Percentiles rank a stretch among this genome's conserved stretches.
Conservation (phyloP, 2,797 vertebrate species). For the Paratrypauchen microcephalus region DNA sequence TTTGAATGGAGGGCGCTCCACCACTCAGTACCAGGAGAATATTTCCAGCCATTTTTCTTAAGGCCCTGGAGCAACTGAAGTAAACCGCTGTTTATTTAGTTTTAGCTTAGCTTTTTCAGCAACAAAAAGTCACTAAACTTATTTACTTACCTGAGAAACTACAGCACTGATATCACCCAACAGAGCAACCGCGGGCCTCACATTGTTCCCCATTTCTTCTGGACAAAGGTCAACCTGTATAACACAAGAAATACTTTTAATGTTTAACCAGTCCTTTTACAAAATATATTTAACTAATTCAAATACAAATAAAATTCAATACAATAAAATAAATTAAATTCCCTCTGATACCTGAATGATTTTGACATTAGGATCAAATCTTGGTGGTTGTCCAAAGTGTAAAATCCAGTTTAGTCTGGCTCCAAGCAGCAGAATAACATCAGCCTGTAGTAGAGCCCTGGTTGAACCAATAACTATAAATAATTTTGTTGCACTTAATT, state of each 20-base stretch:
- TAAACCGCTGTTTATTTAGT: neutral
- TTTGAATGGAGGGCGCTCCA: conserved; percentile 85
- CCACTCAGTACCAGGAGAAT: conserved; percentile 83
- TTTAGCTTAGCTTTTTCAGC: neutral
- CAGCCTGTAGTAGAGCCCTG: conserved; percentile 90
- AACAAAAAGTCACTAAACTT: conserved; percentile 11
- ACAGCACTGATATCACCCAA: conserved; percentile 87
- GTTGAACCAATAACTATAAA: neutral
- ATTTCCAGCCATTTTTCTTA: conserved; percentile 76
- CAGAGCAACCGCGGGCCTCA: conserved; percentile 84
- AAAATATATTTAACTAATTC: neutral
- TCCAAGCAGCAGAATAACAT: conserved; percentile 90
- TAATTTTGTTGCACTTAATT: neutral
- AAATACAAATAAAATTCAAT: neutral
- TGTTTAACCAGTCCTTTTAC: neutral
- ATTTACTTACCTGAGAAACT: conserved; percentile 90
- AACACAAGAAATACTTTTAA: neutral
- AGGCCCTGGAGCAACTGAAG: conserved; percentile 82
- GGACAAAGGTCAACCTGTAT: conserved; percentile 92
- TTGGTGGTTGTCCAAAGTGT: conserved; percentile 93
- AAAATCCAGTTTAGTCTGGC: conserved; percentile 98
- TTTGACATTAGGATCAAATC: conserved; percentile 87
- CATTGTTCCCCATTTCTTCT: conserved; percentile 95
- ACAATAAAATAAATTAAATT: no score
- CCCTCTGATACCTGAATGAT: conserved; percentile 86